These are phyloP conservation scores for Rhabdomys dilectus DNA, from an alignment of 2,113 vertebrate genomes.

Conservation along the genomic window DNA sequence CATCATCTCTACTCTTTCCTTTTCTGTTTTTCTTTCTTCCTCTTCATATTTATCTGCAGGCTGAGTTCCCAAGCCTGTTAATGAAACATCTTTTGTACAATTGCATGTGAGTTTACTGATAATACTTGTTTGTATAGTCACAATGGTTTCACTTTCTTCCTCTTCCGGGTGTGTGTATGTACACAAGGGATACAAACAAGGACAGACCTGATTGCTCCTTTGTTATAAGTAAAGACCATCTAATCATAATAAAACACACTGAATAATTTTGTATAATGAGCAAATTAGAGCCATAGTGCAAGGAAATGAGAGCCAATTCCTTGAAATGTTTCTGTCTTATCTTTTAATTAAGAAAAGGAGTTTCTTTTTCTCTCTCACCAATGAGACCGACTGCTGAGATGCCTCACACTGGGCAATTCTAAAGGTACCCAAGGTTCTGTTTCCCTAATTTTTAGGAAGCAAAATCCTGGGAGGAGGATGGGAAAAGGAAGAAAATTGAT, in stretches of 20 bases:
- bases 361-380: slow-evolving; percentile 65
- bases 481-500: neutral
- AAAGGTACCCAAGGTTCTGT: slow-evolving; percentile 28
- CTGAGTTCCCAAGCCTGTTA: slow-evolving; percentile 1
- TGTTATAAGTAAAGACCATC: slow-evolving; percentile 85
- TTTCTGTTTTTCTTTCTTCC: neutral
- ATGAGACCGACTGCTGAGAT: slow-evolving; percentile 64
- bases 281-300: slow-evolving; percentile 85
- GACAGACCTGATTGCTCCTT: slow-evolving; percentile 77
- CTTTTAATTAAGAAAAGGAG: slow-evolving; percentile 85
- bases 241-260: slow-evolving; percentile 84
- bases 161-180: slow-evolving; percentile 30
- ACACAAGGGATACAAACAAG: slow-evolving; percentile 61
- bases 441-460: slow-evolving; percentile 23
- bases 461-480: neutral
- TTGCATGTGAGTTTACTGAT: slow-evolving; percentile 49
- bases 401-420: slow-evolving; percentile 57
- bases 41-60: neutral
- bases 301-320: slow-evolving; percentile 80
- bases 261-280: slow-evolving; percentile 88
- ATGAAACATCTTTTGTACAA: neutral
- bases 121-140: slow-evolving; percentile 66
- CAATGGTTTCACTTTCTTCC: slow-evolving; percentile 43
- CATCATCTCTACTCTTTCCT: neutral
- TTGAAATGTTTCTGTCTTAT: slow-evolving; percentile 85